Conservation (phyloP, 2,888 invertebrate species). For the Metellina segmentata region DNA sequence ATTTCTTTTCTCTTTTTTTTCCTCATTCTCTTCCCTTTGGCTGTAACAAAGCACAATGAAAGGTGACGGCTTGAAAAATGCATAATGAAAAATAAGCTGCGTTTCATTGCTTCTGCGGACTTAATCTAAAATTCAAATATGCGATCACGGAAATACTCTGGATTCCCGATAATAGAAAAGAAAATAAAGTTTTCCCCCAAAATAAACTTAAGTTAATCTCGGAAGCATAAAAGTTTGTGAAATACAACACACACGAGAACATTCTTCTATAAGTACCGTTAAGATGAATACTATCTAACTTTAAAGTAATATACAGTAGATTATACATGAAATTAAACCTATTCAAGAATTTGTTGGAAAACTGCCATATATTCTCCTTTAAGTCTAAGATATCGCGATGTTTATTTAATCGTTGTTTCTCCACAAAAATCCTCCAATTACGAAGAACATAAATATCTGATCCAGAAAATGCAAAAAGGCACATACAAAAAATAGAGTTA, state of each 20-base stretch:
- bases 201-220: not conserved
- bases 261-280: not conserved
- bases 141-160: not conserved
- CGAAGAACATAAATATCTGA: too few species aligned
- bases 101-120: not conserved
- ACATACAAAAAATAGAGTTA: too few species aligned
- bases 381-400: too few species aligned
- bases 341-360: too few species aligned
- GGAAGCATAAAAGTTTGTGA: not conserved
- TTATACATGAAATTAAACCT: too few species aligned
- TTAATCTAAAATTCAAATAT: not conserved
- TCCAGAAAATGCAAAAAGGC: too few species aligned
- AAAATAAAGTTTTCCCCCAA: not conserved
- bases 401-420: too few species aligned
- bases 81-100: slow-evolving; percentile 23
- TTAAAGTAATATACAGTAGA: not conserved
- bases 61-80: not conserved
- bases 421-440: too few species aligned
- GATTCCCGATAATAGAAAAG: not conserved
- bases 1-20: not conserved
- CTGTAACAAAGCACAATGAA: not conserved
- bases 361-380: too few species aligned
- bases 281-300: not conserved
- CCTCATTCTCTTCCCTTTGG: not conserved
- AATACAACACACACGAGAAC: not conserved